These are phyloP conservation scores for Carcina quercana DNA, from an alignment of 2,888 invertebrate species.

Conservation along the genomic window DNA sequence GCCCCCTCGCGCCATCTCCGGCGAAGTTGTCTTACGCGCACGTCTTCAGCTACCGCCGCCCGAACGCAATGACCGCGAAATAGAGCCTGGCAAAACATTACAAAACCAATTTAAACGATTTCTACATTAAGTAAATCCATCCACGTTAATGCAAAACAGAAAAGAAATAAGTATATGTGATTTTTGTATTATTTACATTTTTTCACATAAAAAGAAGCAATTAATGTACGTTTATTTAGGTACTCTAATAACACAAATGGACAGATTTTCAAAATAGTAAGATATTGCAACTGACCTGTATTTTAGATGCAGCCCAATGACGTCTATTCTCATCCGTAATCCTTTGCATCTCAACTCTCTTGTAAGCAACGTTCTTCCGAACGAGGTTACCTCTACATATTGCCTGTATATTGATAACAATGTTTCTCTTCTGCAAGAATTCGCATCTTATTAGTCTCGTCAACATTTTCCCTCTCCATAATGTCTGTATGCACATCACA, in stretches of 20 bases:
- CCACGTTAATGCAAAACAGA: too few relatives aligned
- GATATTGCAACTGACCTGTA: constrained; percentile 67
- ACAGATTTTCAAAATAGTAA: not conserved
- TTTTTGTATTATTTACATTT: not conserved
- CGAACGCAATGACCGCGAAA: constrained; percentile 69
- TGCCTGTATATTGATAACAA: constrained; percentile 53
- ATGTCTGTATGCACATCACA: constrained; percentile 43
- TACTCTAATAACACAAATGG: not conserved
- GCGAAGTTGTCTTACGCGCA: constrained; percentile 37
- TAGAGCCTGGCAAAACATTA: constrained; percentile 41
- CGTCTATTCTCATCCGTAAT: constrained; percentile 48
- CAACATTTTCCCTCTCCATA: constrained; percentile 53
- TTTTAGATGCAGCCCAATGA: constrained; percentile 74
- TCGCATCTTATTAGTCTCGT: constrained; percentile 47
- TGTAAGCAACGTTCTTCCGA: constrained; percentile 54
- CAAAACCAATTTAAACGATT: not conserved
- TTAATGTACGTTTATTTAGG: not conserved
- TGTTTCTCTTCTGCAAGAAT: constrained; percentile 38
- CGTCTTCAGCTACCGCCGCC: constrained; percentile 24
- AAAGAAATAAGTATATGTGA: not conserved
- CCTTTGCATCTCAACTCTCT: constrained; percentile 53
- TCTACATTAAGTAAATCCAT: not conserved
- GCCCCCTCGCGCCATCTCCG: constrained; percentile 57
- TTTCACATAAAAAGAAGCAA: not conserved
- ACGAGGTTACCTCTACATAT: constrained; percentile 63